These are phyloP conservation scores for Anastatus disparis DNA, from an alignment of 1,140 invertebrate genomes.

Conservation along the genomic window DNA sequence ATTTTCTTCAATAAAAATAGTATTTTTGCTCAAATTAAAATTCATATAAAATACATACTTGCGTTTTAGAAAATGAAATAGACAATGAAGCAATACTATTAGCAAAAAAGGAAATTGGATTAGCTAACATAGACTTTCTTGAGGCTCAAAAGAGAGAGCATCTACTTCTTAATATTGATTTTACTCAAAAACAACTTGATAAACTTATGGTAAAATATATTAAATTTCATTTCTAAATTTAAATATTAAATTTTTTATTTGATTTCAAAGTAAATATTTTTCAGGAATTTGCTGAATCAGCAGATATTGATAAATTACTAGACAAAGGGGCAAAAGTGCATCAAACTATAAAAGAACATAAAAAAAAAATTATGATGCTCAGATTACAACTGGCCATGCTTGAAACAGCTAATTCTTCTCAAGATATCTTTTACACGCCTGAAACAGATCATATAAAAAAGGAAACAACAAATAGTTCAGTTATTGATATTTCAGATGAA, in stretches of 20 bases:
- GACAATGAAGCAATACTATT: slow-evolving; percentile 21
- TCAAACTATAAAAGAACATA: slow-evolving; percentile 55
- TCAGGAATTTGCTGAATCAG: slow-evolving; percentile 63
- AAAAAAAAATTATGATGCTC: slow-evolving; percentile 60
- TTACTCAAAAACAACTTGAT: slow-evolving; percentile 43
- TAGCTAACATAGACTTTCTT: slow-evolving; percentile 44
- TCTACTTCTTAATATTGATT: slow-evolving; percentile 39
- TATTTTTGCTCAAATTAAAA: no score
- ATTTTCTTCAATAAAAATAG: no score
- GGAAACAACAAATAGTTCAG: slow-evolving; percentile 11
- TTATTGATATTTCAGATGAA: neutral
- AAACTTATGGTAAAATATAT: slow-evolving; percentile 47
- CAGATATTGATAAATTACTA: slow-evolving; percentile 66
- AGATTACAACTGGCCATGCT: slow-evolving; percentile 64
- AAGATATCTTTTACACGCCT: slow-evolving; percentile 6
- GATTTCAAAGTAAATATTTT: slow-evolving; percentile 26
- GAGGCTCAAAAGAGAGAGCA: slow-evolving; percentile 46
- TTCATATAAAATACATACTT: no score
- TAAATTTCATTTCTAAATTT: slow-evolving; percentile 5
- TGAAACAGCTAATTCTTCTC: slow-evolving; percentile 51
- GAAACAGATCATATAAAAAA: slow-evolving; percentile 23
- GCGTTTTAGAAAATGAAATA: slow-evolving; percentile 37
- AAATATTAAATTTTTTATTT: slow-evolving; percentile 12
- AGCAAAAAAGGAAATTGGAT: slow-evolving; percentile 43
- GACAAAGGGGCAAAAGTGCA: slow-evolving; percentile 67